Base-by-base conservation (phyloP, 1,140 invertebrate genomes). In the Drosophila pandora region DNA sequence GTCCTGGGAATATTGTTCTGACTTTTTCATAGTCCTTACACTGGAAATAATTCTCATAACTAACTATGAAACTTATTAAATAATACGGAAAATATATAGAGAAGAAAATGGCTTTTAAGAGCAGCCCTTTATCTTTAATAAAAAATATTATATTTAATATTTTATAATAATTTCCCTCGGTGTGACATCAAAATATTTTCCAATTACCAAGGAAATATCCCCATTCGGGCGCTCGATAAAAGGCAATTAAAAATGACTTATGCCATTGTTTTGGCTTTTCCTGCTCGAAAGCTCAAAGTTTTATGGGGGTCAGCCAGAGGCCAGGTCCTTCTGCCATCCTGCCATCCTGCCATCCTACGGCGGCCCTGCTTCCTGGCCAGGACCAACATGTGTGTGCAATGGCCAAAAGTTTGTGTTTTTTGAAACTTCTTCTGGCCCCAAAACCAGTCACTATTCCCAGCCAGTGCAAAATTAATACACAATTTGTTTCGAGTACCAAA, bases 191-290 rank as follows among this genome's bases (percentile, higher is more conserved):
- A 69, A 69, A 71, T 59, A 70, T 77, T 76, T 77, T 77, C 75
- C 75, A 77, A 77, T 77, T 77, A 77, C 48, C 34, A 52, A 69
- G 43, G 64, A 76, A 76, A 76, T 70, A 69, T 49, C 34, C 52
- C 52, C 50, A 76, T 76, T 62, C 73, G 56, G 70, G 37, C 37
- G 65, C 74, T 77, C 75, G 67, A 77, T 71, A 77, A 77, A 71
- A 77, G 75, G 65, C 75, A 77, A 77, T 77, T 77, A 77, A 77
- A 77, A 71, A 76, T 64, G 75, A 77, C 65, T 64, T 77, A 58
- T 77, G 74, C 43, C 64, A 70, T 70, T 70, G 67, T 70, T 70
- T 70, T 69, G 65, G 65, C 63, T 69, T 69, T 43, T 48, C 50
- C 41, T 21, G 63, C 25, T 41, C 25, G 43, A 43, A 45, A 32